These are phyloP conservation scores for Leucoma salicis DNA, from an alignment of 2,888 invertebrate genomes.

Conservation along the genomic window DNA sequence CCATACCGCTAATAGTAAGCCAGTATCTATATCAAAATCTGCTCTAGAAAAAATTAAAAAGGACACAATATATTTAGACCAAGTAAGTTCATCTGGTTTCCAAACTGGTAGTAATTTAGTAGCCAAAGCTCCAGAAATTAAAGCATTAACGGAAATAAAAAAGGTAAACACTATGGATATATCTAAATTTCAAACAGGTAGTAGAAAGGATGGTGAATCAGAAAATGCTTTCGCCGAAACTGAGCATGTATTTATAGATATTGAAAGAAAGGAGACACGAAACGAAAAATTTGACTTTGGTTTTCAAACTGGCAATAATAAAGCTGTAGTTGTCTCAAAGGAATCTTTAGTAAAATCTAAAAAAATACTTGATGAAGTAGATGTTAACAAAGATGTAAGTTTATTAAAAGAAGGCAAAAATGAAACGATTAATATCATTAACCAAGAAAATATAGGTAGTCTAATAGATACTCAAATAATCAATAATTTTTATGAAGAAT, in stretches of 20 bases:
- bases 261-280: neutral
- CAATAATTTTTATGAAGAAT: constrained; percentile 58
- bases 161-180: neutral
- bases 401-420: neutral
- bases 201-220: constrained; percentile 45
- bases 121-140: neutral
- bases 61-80: constrained; percentile 24
- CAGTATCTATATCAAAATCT: constrained; percentile 42
- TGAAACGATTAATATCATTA: neutral
- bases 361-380: constrained; percentile 34
- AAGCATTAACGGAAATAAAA: neutral
- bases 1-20: constrained; percentile 48
- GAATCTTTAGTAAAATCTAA: constrained; percentile 34
- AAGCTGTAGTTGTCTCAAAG: constrained; percentile 23
- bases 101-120: neutral
- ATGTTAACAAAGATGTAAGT: neutral
- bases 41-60: constrained; percentile 47
- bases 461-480: constrained; percentile 50
- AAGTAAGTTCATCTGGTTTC: neutral
- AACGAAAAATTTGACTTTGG: neutral
- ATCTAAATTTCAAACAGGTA: constrained; percentile 48
- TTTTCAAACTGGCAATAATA: constrained; percentile 28
- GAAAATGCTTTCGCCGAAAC: constrained; percentile 43
- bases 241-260: neutral
- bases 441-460: neutral